Evolutionary conservation across 2,113 vertebrate genomes (phyloP).

Genomic region (Cebus imitator): DNA sequence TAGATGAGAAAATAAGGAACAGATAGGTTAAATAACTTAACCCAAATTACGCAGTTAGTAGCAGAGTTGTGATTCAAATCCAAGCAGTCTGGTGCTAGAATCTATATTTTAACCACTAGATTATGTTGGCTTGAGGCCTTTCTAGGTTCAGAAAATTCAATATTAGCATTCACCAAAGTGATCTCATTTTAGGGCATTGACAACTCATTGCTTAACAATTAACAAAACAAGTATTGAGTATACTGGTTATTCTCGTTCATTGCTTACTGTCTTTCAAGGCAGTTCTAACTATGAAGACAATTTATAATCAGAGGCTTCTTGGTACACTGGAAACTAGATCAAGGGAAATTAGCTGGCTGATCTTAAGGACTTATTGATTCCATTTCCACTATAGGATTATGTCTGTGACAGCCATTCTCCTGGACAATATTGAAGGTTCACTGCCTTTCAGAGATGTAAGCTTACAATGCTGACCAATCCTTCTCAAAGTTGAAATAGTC

Average conservation of each 20-base stretch:
- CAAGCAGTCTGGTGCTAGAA: background rate
- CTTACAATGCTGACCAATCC: background rate
- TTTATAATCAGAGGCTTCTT: background rate
- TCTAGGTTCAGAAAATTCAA: background rate
- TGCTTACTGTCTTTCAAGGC: background rate
- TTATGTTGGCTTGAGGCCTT: background rate
- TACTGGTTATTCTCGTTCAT: background rate
- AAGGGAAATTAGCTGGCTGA: background rate
- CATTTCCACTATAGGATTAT: background rate
- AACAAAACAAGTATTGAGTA: background rate
- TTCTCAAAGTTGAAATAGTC: background rate
- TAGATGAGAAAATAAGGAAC: background rate
- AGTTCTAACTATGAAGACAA: background rate
- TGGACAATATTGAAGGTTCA: background rate
- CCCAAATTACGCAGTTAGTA: background rate
- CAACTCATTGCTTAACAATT: background rate
- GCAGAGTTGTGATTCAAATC: background rate
- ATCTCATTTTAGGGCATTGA: background rate
- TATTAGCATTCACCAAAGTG: background rate
- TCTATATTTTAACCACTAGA: background rate
- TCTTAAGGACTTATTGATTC: background rate
- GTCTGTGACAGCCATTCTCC: background rate
- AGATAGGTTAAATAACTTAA: background rate
- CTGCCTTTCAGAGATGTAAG: background rate
- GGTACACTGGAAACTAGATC: background rate